Percentiles rank a stretch among this genome's conserved stretches.
phyloP scores from a whole-genome alignment of 2,888 invertebrate genomes.

The Biston stratarius region DNA sequence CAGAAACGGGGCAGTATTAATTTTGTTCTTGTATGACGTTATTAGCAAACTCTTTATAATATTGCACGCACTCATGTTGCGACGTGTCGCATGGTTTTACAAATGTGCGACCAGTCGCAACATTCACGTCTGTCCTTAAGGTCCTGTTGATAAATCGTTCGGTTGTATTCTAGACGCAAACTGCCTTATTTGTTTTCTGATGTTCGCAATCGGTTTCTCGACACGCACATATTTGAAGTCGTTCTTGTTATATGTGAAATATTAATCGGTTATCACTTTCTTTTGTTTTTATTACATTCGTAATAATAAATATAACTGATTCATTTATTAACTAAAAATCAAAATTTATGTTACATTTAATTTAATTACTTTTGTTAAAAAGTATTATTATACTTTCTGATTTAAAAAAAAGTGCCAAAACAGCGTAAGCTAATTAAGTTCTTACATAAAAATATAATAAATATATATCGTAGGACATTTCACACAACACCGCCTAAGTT shows the following conservation, averaged over 20 bases:
- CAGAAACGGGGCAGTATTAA: too few species aligned
- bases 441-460: too few species aligned
- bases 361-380: too few species aligned
- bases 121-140: conserved; percentile 58
- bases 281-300: neutral
- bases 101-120: conserved; percentile 13
- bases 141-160: conserved; percentile 69
- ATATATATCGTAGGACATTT: too few species aligned
- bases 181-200: conserved; percentile 59
- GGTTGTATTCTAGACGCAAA: conserved; percentile 69
- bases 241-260: conserved; percentile 48
- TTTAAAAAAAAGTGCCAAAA: too few species aligned
- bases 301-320: neutral
- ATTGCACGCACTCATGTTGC: neutral
- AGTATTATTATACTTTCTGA: too few species aligned
- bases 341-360: too few species aligned
- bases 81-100: neutral
- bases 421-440: too few species aligned
- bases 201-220: conserved; percentile 67
- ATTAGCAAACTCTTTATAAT: too few species aligned
- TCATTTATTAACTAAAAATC: neutral
- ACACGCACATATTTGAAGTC: conserved; percentile 46
- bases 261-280: conserved; percentile 39
- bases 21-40: too few species aligned
- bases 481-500: too few species aligned